Evolutionary conservation across 2,797 vertebrate species (phyloP).

Genomic region (Pseudochirops corinnae): DNA sequence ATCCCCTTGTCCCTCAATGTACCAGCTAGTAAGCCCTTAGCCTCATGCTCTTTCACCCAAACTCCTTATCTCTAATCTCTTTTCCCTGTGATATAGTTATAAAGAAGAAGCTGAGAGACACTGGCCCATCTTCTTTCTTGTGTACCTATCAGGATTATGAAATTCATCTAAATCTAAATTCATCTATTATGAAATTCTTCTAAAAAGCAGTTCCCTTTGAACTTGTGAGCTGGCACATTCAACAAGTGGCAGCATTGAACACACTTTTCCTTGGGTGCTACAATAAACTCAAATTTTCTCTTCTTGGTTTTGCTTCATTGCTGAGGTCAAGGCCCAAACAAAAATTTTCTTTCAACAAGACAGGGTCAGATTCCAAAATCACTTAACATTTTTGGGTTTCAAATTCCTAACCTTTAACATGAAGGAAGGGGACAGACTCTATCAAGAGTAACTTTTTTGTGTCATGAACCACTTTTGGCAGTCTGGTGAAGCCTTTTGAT

Average conservation of each 20-base stretch:
- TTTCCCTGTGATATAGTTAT: background rate
- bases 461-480: background rate
- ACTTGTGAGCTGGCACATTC: background rate
- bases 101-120: background rate
- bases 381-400: background rate
- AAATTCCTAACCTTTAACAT: background rate
- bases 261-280: background rate
- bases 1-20: background rate
- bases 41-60: background rate
- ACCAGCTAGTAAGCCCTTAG: background rate
- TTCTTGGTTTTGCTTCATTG: background rate
- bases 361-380: background rate
- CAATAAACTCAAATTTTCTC: background rate
- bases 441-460: background rate
- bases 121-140: background rate
- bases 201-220: background rate
- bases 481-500: background rate
- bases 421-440: background rate
- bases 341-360: background rate
- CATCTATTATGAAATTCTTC: background rate
- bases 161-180: background rate
- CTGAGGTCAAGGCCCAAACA: background rate
- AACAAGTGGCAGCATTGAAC: background rate
- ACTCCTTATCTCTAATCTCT: background rate
- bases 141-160: background rate